Evolutionary conservation across 2,797 vertebrate species (phyloP), one percentile per base, ranked within the genome.

Genomic region (Perodicticus potto): DNA sequence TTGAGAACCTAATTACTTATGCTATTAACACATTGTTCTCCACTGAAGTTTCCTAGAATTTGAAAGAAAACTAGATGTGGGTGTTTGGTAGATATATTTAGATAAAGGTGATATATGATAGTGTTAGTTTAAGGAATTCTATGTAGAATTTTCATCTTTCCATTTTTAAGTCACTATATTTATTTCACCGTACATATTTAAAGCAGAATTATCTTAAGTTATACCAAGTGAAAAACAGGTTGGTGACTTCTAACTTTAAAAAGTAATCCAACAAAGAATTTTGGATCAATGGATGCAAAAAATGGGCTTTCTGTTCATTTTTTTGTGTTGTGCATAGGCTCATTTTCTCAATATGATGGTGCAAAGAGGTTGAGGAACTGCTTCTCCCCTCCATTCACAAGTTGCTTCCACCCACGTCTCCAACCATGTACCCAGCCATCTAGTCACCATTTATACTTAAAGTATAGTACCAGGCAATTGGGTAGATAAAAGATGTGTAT

Each of bases 1-100:
- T 77, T 65, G 59, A 96, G 86, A 97, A 93, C 25, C 40, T 4
- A 23, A 16, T 91, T 95, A 72, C 59, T 95, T 59, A 55, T 69
- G 91, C 95, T 14, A 32, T 96, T 88, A 95, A 93, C 97, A 89
- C 93, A 20, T 86, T 95, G 32, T 94, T 92, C 86, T 76, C 76
- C 59, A 76, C 11, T 20, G 34, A 89, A 63, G 43, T 78, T 80
- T 86, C 13, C 37, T 85, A 2, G 17, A 43, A 61, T 94, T 77
- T 20, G 9, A 78, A 91, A 73, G 37, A 73, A 91, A 73, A 80
- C 67, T 72, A 11, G 32, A 27, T 77, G 12, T 37, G n/a, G 37
- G 19, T 29, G 1, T 88, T n/a, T 34, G 59, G 17, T 63, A 5
- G 22, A 61, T 55, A 40, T 29, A 40, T 45, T 61, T 40, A 49